Evolutionary conservation across 2,113 vertebrate genomes (phyloP).

Genomic region (Strix uralensis): DNA sequence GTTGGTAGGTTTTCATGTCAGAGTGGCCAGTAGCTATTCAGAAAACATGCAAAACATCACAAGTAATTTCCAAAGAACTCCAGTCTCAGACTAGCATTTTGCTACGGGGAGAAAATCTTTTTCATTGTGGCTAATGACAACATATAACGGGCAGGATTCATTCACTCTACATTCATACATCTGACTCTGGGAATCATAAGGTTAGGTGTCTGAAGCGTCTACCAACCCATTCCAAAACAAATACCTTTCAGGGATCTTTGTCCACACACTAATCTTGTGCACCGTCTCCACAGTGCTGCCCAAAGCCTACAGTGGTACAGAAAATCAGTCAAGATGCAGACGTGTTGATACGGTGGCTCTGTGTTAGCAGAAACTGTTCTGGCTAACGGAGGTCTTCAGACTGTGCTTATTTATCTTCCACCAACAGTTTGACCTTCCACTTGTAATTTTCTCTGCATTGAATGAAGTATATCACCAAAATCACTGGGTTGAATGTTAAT

Average conservation of each 20-base stretch:
- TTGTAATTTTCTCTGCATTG: background rate
- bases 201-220: background rate
- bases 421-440: background rate
- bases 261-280: background rate
- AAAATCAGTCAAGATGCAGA: background rate
- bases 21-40: background rate
- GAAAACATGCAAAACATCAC: background rate
- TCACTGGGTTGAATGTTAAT: background rate
- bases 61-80: background rate
- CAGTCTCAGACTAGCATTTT: background rate
- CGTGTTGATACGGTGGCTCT: accelerated
- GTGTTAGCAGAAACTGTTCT: background rate
- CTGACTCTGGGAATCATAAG: background rate
- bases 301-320: background rate
- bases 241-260: background rate
- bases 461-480: background rate
- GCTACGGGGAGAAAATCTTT: background rate
- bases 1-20: background rate
- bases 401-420: background rate
- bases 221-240: background rate
- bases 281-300: background rate
- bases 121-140: background rate
- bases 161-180: background rate
- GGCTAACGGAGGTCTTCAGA: background rate
- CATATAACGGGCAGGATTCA: background rate